phyloP scores from a whole-genome alignment of 2,113 vertebrate species.

The Falcunculus frontatus region DNA sequence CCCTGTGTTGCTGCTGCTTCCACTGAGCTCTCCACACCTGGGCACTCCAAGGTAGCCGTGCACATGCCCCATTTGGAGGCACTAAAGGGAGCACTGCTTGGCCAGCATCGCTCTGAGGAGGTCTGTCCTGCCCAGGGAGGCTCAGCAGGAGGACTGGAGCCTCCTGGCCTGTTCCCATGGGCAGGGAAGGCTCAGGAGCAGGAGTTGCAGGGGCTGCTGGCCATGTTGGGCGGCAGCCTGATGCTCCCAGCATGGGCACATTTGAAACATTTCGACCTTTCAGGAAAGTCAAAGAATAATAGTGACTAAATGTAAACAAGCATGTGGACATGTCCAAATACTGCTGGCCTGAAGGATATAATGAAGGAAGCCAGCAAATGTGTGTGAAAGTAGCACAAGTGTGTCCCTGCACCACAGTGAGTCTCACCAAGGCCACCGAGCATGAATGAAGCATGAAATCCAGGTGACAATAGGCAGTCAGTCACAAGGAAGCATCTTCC shows the following conservation, averaged over 20 bases:
- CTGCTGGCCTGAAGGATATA: background rate
- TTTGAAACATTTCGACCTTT: background rate
- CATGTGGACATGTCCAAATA: background rate
- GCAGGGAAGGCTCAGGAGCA: background rate
- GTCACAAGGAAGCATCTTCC: slow-evolving; percentile 30
- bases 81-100: rapidly evolving
- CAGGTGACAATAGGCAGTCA: background rate
- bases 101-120: rapidly evolving
- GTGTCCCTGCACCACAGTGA: background rate
- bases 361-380: background rate
- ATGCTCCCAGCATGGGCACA: background rate
- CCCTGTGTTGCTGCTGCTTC: background rate
- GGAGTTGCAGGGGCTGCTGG: background rate
- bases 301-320: background rate
- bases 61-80: background rate
- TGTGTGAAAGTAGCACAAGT: background rate
- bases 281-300: background rate
- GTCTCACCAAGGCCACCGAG: background rate
- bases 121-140: background rate
- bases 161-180: background rate
- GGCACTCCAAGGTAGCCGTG: background rate
- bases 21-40: background rate
- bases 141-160: background rate
- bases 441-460: background rate
- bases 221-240: background rate